Evolutionary conservation across 2,888 invertebrate genomes (phyloP), one percentile per base, ranked within the genome.

Genomic region (Cheilosia vernalis): DNA sequence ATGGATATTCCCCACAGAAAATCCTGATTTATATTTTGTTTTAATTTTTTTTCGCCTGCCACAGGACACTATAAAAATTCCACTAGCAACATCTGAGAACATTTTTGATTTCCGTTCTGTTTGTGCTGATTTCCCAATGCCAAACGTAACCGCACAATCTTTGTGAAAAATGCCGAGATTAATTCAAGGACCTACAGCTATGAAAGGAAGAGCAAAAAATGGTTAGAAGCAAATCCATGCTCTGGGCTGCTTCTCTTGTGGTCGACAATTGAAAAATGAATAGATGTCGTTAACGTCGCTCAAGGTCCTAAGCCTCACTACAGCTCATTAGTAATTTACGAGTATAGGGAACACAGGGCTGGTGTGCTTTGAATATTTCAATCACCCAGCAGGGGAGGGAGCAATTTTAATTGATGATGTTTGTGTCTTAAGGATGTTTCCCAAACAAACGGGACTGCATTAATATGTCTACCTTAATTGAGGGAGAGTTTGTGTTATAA

Each of bases 321-420:
- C 40, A 51, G 19, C 74, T 74, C 74, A 74, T 80, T 74, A 74
- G 67, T 80, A 67, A 74, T 74, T 74, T 80, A 80, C 79, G 67
- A 80, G 55, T 49, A 13, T 13, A 24, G 3, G 51, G 1, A 13
- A 19, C 24, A 37, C 33, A 17, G 7, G 9, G 30, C 2, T 30
- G 40, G 42, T 44, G 67, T 61, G 67, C 37, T 60, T 74, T 80
- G 74, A 80, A 80, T 80, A 73, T 80, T 80, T 80, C 21, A 74
- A 27, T 63, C 27, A 56, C 4, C 15, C 17, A n/a, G 44, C 17
- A 6, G 7, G 6, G 44, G 15, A 2, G 17, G n/a, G n/a, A 17
- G 4, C 9, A 1, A 17, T 19, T 47, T 47, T 47, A 47, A 47
- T 47, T 47, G 44, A 47, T 42, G 24, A 60, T 60, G 24, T 15